Conservation (phyloP, 2,113 vertebrate genomes). For the Oreotragus oreotragus region DNA sequence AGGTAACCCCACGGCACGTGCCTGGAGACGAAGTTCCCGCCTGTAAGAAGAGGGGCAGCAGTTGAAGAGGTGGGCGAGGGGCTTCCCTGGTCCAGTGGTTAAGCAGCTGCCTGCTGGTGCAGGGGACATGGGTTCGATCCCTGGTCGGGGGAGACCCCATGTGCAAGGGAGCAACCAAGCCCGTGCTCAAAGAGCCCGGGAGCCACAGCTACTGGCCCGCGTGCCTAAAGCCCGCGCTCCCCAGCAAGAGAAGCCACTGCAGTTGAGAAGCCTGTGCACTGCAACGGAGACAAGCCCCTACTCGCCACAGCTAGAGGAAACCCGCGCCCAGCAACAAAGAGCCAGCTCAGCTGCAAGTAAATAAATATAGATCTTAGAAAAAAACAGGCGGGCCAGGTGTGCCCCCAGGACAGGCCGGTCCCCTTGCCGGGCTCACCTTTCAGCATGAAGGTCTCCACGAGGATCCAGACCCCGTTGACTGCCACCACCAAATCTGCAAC, state of each 20-base stretch:
- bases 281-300: fast-evolving
- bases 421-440: constrained; percentile 81
- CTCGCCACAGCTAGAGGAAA: not conserved
- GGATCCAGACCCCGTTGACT: constrained; percentile 97
- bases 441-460: constrained; percentile 93
- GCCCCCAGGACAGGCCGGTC: fast-evolving
- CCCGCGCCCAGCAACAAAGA: not conserved
- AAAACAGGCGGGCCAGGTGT: not conserved
- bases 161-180: not conserved
- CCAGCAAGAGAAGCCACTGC: not conserved
- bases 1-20: constrained; percentile 95
- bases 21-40: constrained; percentile 89
- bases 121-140: not conserved
- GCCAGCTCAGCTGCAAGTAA: not conserved
- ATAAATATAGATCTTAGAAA: not conserved
- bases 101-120: not conserved
- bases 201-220: not conserved
- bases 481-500: constrained; percentile 92
- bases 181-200: fast-evolving
- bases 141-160: not conserved
- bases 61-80: not conserved
- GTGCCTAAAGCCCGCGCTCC: not conserved
- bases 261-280: not conserved
- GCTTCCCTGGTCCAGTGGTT: not conserved
- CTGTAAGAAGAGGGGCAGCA: constrained; percentile 74